Percentiles rank a stretch among this genome's conserved stretches.
phyloP scores from a whole-genome alignment of 2,888 invertebrate species.

The Automeris io region DNA sequence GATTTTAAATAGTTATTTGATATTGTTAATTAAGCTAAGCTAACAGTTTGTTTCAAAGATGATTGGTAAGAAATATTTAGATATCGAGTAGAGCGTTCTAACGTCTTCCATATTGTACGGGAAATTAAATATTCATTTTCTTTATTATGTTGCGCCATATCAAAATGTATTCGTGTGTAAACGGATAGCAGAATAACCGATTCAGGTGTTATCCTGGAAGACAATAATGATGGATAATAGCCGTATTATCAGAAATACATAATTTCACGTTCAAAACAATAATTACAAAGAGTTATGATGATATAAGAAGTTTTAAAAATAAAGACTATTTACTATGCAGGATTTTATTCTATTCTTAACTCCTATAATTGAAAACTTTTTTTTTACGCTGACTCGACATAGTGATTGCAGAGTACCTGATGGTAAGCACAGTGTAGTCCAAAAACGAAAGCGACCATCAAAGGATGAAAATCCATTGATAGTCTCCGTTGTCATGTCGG shows the following conservation, averaged over 20 bases:
- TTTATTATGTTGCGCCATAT: constrained; percentile 40
- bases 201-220: constrained; percentile 69
- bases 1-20: constrained; percentile 4
- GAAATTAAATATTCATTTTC: constrained; percentile 47
- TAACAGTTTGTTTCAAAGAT: constrained; percentile 10
- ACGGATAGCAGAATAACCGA: constrained; percentile 35
- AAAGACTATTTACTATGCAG: constrained; percentile 72
- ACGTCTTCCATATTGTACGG: constrained; percentile 71
- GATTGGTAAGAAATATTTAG: constrained; percentile 33
- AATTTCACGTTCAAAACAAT: constrained; percentile 63
- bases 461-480: too few species aligned
- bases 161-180: constrained; percentile 29
- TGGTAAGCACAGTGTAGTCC: too few species aligned
- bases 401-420: too few species aligned
- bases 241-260: constrained; percentile 60
- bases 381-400: too few species aligned
- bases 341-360: too few species aligned
- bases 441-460: too few species aligned
- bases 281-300: constrained; percentile 55
- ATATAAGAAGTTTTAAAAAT: constrained; percentile 69
- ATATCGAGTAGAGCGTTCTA: constrained; percentile 53
- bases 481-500: too few species aligned
- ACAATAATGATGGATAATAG: constrained; percentile 74
- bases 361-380: too few species aligned
- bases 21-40: constrained; percentile 14